Base-by-base conservation (phyloP, 2,888 invertebrate species). In the Eristalis tenax region DNA sequence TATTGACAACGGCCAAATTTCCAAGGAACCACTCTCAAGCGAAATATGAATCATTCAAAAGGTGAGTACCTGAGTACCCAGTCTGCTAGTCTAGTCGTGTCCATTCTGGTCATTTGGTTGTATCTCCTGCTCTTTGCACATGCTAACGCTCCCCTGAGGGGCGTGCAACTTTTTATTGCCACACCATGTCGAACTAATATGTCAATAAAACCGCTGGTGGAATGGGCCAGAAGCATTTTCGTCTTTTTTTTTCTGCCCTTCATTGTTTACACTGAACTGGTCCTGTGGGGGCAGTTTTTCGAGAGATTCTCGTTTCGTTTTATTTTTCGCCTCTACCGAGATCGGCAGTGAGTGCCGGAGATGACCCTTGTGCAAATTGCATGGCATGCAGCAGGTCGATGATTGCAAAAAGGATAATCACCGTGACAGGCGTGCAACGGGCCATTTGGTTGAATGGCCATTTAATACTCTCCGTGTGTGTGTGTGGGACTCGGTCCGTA, bases 41-140 rank as follows among this genome's bases (percentile, higher is more conserved):
- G 73, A 90, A 91, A 90, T 90, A 92, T 92, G 92, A 92, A 91
- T 91, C 92, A 92, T 90, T 91, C 92, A 90, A 92, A 92, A 91
- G 92, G 92, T 92, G 89, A 91, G 92, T 92, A 18, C 18, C 18
- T 8, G 89, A 91, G 92, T 92, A 6, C n/a, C 15, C 15, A 6
- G 8, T 28, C 35, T 50, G 38, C 18, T 26, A 38, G 38, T 38
- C 38, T 38, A 13, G 38, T 15, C 43, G n/a, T n/a, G 35, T n/a
- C 43, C 43, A 15, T 50, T 50, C 43, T 50, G 15, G 15, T 15
- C 40, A 13, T 4, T 28, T 28, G 28, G 28, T 5, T 4, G 28
- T 28, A 4, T 28, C 28, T 8, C 32, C 32, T 32, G 32, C 32
- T 32, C 18, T 18, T 8, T 2, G 50, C 50, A 18, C 18, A 43